Evolutionary conservation across 2,113 vertebrate species (phyloP), one percentile per base, ranked within the genome.

Genomic region (Manacus vitellinus): DNA sequence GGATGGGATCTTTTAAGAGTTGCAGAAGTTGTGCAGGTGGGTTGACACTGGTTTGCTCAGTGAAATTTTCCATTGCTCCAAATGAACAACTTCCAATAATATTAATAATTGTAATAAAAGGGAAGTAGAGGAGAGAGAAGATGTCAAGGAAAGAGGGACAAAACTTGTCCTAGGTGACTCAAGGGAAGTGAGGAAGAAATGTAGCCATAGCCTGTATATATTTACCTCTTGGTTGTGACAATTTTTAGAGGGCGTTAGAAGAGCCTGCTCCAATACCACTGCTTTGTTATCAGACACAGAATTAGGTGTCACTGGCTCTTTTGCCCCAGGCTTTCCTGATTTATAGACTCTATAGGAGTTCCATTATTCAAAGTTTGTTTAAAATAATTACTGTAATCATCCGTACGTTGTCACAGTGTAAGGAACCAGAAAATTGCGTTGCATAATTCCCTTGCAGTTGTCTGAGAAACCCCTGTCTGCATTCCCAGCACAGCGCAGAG

Each of bases 391-490:
- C 82, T 87, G 24, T 79, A 84, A 77, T 91, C 65, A 65, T 74
- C 78, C 2, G 0, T 85, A 86, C 47, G 91, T 94, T 96, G 92
- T 88, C 95, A 43, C 54, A 61, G 93, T 6, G 65, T 92, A 93
- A 88, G 91, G 92, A 71, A 73, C 23, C 86, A 85, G 92, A 92
- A 85, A 89, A 95, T 92, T 90, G 81, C n/a, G 2, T 84, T 85
- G 84, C 75, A 84, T 88, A 92, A 79, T 94, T 95, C 85, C 85
- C 63, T 95, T 54, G 55, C 94, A 41, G 55, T 89, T 78, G 74
- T 35, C 88, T 61, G 55, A 85, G 71, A 79, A 56, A n/a, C 59
- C 67, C 65, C 51, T 2, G 22, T 55, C 94, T 97, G 58, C 58
- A 17, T 85, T n/a, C 81, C 88, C 88, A 71, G 51, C 90, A 52